Evolutionary conservation across 2,888 invertebrate genomes (phyloP), one percentile per base, ranked within the genome.

Genomic region (Lepidochrysops patricia): DNA sequence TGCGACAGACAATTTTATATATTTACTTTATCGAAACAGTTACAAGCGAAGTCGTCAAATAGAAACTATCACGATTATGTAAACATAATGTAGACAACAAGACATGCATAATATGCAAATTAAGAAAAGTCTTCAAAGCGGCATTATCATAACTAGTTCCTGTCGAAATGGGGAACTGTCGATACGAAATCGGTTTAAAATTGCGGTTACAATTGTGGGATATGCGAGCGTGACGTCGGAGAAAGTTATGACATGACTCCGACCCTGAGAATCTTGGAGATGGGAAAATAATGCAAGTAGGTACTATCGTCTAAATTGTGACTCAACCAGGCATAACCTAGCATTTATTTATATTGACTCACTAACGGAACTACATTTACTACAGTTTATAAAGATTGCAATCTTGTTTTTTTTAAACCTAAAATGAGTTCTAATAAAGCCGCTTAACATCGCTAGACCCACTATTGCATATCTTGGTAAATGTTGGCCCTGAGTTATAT

Each of bases 61-160:
- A 43, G 43, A 43, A 43, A 43, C 43, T 43, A 43, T 43, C 43
- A 43, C 43, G 43, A 43, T 43, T 43, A 43, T 43, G 9, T 13
- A 43, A 43, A 19, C 37, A 15, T 2, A 43, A 15, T 15, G 19
- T 43, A n/a, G n/a, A n/a, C n/a, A n/a, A n/a, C n/a, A n/a, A 19
- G 29, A 43, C 19, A 9, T 43, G 7, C 43, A 43, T 43, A 43
- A 43, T 43, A 43, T 43, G 43, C 19, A 43, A 43, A 43, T 43
- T 29, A 29, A 29, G 15, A 9, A 9, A 19, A 19, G 6, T 43
- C 43, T 19, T 43, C 43, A n/a, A 34, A 34, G 29, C 29, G 1
- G n/a, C n/a, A 15, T 43, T 43, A 43, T 19, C 43, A 43, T 43
- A 43, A 43, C 43, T 43, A 43, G 43, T 43, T 43, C 43, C 43